Evolutionary conservation across 2,797 vertebrate genomes (phyloP).

Genomic region (Pipistrellus nathusii): DNA sequence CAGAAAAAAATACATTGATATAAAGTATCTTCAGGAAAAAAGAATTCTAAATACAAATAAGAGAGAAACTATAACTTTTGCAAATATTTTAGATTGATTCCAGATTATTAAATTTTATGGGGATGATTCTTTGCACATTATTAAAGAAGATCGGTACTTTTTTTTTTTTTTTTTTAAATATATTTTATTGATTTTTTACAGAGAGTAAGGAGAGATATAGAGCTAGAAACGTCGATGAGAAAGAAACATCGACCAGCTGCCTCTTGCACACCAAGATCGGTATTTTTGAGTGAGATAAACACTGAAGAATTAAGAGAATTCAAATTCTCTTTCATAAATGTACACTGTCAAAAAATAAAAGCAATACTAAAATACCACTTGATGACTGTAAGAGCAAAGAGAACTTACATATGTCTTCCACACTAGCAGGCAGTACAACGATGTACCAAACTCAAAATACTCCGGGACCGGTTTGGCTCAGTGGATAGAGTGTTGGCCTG

Average conservation of each 20-base stretch:
- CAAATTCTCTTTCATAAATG: constrained; percentile 48
- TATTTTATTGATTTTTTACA: too few relatives aligned
- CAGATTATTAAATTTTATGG: background rate
- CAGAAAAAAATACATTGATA: constrained; percentile 68
- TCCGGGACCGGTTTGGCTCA: too few relatives aligned
- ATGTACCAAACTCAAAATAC: background rate
- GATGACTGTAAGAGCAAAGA: background rate
- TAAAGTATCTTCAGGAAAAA: constrained; percentile 57
- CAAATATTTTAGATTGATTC: background rate
- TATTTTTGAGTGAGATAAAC: background rate
- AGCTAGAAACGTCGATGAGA: too few relatives aligned
- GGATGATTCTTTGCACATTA: background rate
- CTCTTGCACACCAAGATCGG: too few relatives aligned
- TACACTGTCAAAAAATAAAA: background rate
- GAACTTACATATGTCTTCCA: background rate
- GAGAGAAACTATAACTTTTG: background rate
- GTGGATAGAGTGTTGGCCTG: too few relatives aligned
- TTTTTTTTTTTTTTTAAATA: too few relatives aligned
- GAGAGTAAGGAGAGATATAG: too few relatives aligned
- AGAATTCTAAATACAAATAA: constrained; percentile 45
- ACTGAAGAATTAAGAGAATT: background rate
- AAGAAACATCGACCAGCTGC: too few relatives aligned
- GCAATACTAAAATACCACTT: background rate
- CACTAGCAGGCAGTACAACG: background rate
- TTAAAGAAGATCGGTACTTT: constrained; percentile 40